Base-by-base conservation (phyloP, 1,140 invertebrate species). In the Ostrea denselamellosa region DNA sequence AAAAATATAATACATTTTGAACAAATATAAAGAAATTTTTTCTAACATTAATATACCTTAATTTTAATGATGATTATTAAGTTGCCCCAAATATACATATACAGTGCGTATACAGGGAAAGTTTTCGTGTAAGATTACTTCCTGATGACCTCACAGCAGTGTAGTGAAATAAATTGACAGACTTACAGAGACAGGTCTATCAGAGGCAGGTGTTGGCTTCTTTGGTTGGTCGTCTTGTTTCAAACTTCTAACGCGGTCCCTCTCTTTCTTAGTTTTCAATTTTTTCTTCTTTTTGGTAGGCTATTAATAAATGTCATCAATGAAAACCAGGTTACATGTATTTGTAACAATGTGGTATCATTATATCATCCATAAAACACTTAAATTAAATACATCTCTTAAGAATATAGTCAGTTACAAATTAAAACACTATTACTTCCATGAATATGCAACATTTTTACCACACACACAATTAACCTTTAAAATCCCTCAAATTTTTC, bases 261-360 rank as follows among this genome's bases (percentile, higher is more conserved):
- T 89, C 65, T 94, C 93, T 83, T 93, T 94, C 86, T 91, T 92
- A 17, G 91, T 90, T 85, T 92, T 93, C 53, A 94, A 89, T 62
- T 93, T 93, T 89, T 93, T 94, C 91, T 93, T 94, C 90, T 93
- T 94, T 89, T 93, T 93, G 68, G 90, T 85, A 10, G 88, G 86
- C 90, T 90, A 85, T 4, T 87, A 62, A 62, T n/a, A 62, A 62
- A 62, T 3, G 19, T 62, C n/a, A 5, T 44, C 17, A 19, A n/a
- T 62, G 7, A n/a, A 62, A 62, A 62, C 17, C 9, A 56, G 10
- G 19, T 58, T 19, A n/a, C 17, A 19, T 62, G 8, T 8, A 62
- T 62, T 19, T 19, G 56, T 17, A 62, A 56, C 14, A 56, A 62
- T 62, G n/a, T 62, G n/a, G 5, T 19, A 62, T 62, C 56, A 7